Percentiles rank a stretch among this genome's conserved stretches.
Conservation (phyloP, 1,140 invertebrate species). For the Antheraea pernyi region DNA sequence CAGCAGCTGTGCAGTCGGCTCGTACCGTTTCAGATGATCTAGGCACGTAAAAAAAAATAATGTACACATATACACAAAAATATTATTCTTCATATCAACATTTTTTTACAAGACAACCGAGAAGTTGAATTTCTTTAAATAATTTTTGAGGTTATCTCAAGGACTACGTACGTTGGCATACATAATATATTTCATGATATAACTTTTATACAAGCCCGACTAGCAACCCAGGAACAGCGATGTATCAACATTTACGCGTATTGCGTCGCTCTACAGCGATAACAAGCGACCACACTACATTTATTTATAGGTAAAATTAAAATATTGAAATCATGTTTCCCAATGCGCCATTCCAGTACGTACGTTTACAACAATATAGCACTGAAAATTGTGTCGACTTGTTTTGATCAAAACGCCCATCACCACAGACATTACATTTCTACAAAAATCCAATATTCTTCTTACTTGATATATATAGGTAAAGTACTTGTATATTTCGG, state of each 20-base stretch:
- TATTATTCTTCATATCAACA: too few relatives aligned
- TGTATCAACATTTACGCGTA: slow-evolving; percentile 6
- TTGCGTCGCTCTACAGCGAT: slow-evolving; percentile 5
- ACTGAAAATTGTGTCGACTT: neutral
- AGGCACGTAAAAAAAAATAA: too few relatives aligned
- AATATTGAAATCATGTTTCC: slow-evolving; percentile 11
- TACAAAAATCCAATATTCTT: slow-evolving; percentile 52
- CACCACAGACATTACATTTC: slow-evolving; percentile 39
- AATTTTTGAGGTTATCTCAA: slow-evolving; percentile 71
- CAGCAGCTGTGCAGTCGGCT: slow-evolving; percentile 74
- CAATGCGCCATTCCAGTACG: slow-evolving; percentile 14
- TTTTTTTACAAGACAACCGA: too few relatives aligned
- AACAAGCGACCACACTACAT: slow-evolving; percentile 2
- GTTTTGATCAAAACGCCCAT: slow-evolving; percentile 23
- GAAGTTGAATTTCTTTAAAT: neutral
- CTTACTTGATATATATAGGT: slow-evolving; percentile 43
- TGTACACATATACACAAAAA: too few relatives aligned
- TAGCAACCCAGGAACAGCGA: neutral
- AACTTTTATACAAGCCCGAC: neutral
- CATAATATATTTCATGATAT: neutral
- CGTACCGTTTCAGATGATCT: slow-evolving; percentile 72
- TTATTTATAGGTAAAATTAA: slow-evolving; percentile 5
- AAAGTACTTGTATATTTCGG: slow-evolving; percentile 71
- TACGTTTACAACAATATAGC: slow-evolving; percentile 1
- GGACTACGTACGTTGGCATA: slow-evolving; percentile 30